Conservation (phyloP, 2,113 vertebrate species). For the Meriones unguiculatus region DNA sequence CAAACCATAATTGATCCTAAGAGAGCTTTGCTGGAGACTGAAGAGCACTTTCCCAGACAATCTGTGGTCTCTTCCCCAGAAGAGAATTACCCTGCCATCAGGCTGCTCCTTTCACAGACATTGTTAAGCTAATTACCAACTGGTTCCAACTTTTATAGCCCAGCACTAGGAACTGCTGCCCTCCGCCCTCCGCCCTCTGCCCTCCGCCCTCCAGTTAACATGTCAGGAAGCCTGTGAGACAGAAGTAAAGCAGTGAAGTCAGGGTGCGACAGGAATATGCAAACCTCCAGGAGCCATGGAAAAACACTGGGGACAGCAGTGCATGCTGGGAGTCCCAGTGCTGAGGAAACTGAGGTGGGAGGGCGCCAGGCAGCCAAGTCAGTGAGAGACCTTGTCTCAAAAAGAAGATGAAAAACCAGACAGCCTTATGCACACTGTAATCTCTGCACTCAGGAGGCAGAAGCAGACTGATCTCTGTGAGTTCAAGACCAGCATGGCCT, state of each 20-base stretch:
- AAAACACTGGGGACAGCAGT: too few relatives aligned
- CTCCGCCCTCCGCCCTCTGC: neutral
- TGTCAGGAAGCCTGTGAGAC: neutral
- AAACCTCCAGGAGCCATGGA: neutral
- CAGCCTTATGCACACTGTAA: neutral
- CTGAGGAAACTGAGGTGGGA: neutral
- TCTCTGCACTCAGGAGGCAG: neutral
- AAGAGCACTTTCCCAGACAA: neutral
- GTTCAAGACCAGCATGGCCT: neutral
- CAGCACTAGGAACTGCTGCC: neutral
- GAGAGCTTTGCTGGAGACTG: neutral
- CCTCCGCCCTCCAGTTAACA: neutral
- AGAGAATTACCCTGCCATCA: slow-evolving; percentile 6
- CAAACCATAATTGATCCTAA: slow-evolving; percentile 46
- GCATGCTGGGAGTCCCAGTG: too few relatives aligned
- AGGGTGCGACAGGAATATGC: neutral
- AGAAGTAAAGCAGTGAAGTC: neutral
- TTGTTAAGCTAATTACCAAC: slow-evolving; percentile 3
- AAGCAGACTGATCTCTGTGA: neutral
- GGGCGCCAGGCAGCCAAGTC: neutral
- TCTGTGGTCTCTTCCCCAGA: slow-evolving; percentile 15
- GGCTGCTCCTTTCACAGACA: neutral
- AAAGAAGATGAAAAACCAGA: neutral
- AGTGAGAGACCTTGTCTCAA: neutral
- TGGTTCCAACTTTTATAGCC: neutral